Conservation (phyloP, 2,113 vertebrate species). For the Sphyrna mokarran region DNA sequence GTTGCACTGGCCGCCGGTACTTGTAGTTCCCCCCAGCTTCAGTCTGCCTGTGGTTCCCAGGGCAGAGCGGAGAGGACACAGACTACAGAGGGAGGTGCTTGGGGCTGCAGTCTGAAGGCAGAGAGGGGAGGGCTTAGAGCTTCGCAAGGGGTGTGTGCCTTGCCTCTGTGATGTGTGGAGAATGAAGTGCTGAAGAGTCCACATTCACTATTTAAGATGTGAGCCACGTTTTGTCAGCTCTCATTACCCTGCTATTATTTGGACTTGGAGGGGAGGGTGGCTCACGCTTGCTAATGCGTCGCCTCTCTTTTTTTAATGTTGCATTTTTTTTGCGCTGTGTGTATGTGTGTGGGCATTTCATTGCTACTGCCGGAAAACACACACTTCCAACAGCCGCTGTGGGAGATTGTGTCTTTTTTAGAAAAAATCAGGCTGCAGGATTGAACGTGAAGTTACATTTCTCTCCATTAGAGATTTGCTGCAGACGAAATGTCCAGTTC, state of each 20-base stretch:
- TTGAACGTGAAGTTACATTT: constrained; percentile 30
- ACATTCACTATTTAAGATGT: constrained; percentile 34
- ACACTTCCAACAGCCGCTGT: not conserved
- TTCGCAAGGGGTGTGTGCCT: not conserved
- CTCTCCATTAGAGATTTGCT: not conserved
- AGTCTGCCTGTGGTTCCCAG: fast-evolving
- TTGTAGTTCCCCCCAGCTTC: not conserved
- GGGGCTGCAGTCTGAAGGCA: not conserved
- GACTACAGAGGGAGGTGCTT: not conserved
- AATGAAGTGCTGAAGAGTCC: constrained; percentile 23
- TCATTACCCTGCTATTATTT: constrained; percentile 21
- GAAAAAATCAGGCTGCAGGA: constrained; percentile 11
- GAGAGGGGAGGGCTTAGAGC: not conserved
- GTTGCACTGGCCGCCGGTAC: not conserved
- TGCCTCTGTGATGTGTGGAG: not conserved
- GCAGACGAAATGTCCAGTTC: constrained; percentile 7
- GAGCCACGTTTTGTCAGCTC: constrained; percentile 17
- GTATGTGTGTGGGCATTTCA: not conserved
- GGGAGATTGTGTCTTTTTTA: not conserved
- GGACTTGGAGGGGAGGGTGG: not conserved
- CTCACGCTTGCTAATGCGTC: constrained; percentile 27
- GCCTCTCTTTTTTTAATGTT: not conserved
- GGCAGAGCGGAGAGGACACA: too few relatives aligned
- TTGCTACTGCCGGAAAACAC: not conserved
- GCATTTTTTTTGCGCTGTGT: not conserved